Evolutionary conservation across 2,113 vertebrate species (phyloP).

Genomic region (Aspiorhynchus laticeps): DNA sequence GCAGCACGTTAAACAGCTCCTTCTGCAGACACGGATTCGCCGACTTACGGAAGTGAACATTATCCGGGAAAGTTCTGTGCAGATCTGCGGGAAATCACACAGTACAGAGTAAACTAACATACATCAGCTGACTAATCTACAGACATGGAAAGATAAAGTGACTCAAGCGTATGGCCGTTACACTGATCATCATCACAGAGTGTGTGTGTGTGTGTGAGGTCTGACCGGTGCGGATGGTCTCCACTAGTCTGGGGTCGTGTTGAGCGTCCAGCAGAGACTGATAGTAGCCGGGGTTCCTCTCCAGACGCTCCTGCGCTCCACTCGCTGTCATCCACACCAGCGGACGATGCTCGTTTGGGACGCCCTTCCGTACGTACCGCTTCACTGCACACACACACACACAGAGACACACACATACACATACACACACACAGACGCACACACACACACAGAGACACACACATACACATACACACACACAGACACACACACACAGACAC

Average conservation of each 20-base stretch:
- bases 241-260: slow-evolving; percentile 80
- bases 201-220: neutral
- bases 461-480: neutral
- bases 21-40: slow-evolving; percentile 85
- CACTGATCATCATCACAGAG: too few species aligned
- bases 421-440: neutral
- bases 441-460: neutral
- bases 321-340: slow-evolving; percentile 92
- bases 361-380: slow-evolving; percentile 91
- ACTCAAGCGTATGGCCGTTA: too few species aligned
- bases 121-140: too few species aligned
- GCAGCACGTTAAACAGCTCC: slow-evolving; percentile 84
- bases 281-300: slow-evolving; percentile 87
- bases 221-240: slow-evolving; percentile 87
- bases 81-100: slow-evolving; percentile 77
- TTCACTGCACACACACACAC: slow-evolving; percentile 80
- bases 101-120: too few species aligned
- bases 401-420: neutral
- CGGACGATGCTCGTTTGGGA: slow-evolving; percentile 87
- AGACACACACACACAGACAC: neutral
- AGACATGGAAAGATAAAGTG: too few species aligned
- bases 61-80: slow-evolving; percentile 97
- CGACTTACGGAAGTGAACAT: slow-evolving; percentile 82
- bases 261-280: slow-evolving; percentile 82
- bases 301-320: slow-evolving; percentile 87